phyloP scores from a whole-genome alignment of 2,888 invertebrate species.

The Scaptomyza parva region DNA sequence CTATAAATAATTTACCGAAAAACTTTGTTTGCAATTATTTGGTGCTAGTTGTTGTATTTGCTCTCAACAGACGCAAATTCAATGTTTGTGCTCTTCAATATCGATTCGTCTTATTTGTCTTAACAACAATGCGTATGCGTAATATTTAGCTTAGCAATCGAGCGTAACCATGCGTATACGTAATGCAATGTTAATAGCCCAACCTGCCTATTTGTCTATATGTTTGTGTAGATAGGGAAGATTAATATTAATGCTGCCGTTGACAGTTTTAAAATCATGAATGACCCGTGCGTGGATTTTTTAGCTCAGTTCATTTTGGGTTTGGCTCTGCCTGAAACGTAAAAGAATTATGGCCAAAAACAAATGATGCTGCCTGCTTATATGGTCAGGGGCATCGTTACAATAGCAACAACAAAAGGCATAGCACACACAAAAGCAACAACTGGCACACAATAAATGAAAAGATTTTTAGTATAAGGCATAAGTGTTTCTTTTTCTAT shows the following conservation, averaged over 20 bases:
- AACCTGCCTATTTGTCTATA: background rate
- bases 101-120: slow-evolving; percentile 47
- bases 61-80: slow-evolving; percentile 40
- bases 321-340: background rate
- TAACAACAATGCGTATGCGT: slow-evolving; percentile 74
- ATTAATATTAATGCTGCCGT: slow-evolving; percentile 72
- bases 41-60: slow-evolving; percentile 43
- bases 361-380: slow-evolving; percentile 32
- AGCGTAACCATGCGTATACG: slow-evolving; percentile 64
- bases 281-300: slow-evolving; percentile 47
- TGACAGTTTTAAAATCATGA: slow-evolving; percentile 76
- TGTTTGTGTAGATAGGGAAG: slow-evolving; percentile 19
- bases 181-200: slow-evolving; percentile 45
- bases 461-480: slow-evolving; percentile 3
- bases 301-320: slow-evolving; percentile 4
- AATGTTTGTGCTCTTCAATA: slow-evolving; percentile 32
- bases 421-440: slow-evolving; percentile 8
- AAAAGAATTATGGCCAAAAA: slow-evolving; percentile 20
- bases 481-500: background rate
- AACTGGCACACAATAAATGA: slow-evolving; percentile 20
- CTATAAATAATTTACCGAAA: slow-evolving; percentile 69
- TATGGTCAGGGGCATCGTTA: slow-evolving; percentile 19
- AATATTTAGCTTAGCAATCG: slow-evolving; percentile 68
- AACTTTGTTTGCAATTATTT: slow-evolving; percentile 52
- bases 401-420: slow-evolving; percentile 20